Percentiles rank a stretch among this genome's conserved stretches.
phyloP scores from a whole-genome alignment of 2,797 vertebrate genomes.

The Urosaurus nigricauda region DNA sequence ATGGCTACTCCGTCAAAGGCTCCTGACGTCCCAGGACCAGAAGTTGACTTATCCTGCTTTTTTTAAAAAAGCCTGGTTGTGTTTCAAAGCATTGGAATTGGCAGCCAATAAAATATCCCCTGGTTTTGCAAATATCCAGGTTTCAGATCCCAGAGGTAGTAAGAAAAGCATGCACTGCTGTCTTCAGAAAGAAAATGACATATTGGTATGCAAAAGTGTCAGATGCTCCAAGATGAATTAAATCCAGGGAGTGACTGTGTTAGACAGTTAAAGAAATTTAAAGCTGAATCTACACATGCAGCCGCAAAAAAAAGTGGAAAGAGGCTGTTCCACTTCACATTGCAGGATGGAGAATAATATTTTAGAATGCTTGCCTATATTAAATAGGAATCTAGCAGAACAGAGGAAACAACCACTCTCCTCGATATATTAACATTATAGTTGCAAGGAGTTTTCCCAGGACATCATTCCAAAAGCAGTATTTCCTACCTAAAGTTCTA shows the following conservation, averaged over 20 bases:
- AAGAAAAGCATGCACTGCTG: not conserved
- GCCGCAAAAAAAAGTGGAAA: no score
- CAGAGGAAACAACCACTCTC: not conserved
- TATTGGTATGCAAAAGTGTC: not conserved
- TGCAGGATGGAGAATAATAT: not conserved
- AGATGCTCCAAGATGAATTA: slow-evolving; percentile 1
- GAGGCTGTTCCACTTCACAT: not conserved
- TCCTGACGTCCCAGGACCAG: no score
- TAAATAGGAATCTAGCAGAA: not conserved
- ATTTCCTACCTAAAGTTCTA: no score
- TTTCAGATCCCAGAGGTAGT: not conserved
- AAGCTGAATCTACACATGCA: not conserved
- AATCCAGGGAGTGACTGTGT: not conserved
- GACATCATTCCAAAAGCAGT: no score
- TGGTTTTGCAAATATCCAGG: not conserved
- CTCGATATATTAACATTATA: no score
- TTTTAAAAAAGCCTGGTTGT: not conserved
- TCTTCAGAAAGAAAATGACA: not conserved
- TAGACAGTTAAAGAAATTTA: not conserved
- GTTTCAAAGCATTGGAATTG: no score
- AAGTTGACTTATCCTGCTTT: not conserved
- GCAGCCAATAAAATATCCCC: no score
- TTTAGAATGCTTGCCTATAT: not conserved
- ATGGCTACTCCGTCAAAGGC: not conserved
- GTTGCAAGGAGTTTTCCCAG: no score